These are phyloP conservation scores for Montifringilla adamsi DNA, from an alignment of 2,113 vertebrate species.

Conservation along the genomic window DNA sequence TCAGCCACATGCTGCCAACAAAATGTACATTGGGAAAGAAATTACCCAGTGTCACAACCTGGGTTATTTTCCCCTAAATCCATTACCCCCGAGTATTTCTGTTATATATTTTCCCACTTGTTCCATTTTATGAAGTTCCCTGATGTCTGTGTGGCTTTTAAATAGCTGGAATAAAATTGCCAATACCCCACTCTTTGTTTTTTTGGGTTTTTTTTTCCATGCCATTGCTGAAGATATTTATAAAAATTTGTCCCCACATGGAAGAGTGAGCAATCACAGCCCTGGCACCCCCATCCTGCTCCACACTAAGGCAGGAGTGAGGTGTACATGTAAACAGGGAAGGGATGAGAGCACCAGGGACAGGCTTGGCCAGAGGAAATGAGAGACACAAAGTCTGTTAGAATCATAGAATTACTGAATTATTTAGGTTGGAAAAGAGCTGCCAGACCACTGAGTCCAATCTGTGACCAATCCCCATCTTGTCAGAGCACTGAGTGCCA, in stretches of 20 bases:
- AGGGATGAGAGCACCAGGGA: neutral
- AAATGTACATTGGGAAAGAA: neutral
- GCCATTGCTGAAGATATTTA: neutral
- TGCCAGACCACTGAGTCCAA: neutral
- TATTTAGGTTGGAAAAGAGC: neutral
- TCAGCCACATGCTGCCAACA: neutral
- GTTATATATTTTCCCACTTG: neutral
- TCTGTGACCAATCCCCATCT: fast-evolving
- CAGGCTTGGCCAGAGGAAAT: neutral
- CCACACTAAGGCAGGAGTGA: neutral
- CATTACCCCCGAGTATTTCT: neutral
- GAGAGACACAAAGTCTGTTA: neutral
- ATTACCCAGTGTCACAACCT: neutral
- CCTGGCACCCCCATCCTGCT: neutral
- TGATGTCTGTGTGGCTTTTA: neutral
- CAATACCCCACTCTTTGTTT: fast-evolving
- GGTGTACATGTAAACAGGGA: neutral
- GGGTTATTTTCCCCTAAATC: neutral
- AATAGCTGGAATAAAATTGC: neutral
- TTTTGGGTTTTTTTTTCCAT: neutral
- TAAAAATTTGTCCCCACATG: neutral
- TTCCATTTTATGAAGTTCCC: neutral
- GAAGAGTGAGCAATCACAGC: neutral
- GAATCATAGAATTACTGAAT: neutral
- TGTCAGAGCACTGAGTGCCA: neutral